These are phyloP conservation scores for Gymnobelideus leadbeateri DNA, from an alignment of 2,113 vertebrate species.

Conservation along the genomic window DNA sequence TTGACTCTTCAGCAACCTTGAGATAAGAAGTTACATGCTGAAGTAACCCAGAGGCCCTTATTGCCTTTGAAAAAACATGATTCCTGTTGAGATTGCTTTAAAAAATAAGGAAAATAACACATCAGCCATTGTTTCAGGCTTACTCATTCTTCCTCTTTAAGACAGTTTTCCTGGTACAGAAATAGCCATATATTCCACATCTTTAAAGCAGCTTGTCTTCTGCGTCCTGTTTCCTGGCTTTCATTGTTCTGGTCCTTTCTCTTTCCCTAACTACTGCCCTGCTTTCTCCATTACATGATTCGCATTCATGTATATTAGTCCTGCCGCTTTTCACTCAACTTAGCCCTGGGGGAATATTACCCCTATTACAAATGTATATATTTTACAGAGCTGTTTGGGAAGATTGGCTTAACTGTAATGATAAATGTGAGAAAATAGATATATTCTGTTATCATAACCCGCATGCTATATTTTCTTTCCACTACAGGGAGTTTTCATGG, in stretches of 20 bases:
- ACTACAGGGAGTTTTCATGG: constrained; percentile 74
- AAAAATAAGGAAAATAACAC: background rate
- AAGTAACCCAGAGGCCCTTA: constrained; percentile 45
- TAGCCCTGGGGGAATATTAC: constrained; percentile 54
- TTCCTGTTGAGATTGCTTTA: constrained; percentile 58
- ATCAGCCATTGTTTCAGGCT: constrained; percentile 76
- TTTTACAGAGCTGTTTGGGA: constrained; percentile 73
- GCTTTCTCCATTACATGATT: constrained; percentile 69
- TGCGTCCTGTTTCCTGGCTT: constrained; percentile 79
- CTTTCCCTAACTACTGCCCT: constrained; percentile 65
- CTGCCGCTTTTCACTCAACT: constrained; percentile 55
- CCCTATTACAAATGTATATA: constrained; percentile 67
- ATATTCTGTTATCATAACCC: constrained; percentile 70
- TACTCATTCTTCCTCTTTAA: constrained; percentile 76
- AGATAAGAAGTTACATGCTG: constrained; percentile 17
- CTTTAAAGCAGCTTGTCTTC: constrained; percentile 75
- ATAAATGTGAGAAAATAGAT: constrained; percentile 75
- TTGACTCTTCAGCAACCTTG: constrained; percentile 32
- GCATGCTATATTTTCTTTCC: constrained; percentile 79
- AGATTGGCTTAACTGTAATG: constrained; percentile 73
- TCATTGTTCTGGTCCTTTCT: constrained; percentile 79
- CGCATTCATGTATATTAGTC: constrained; percentile 72
- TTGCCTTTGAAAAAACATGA: constrained; percentile 46
- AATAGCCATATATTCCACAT: constrained; percentile 69
- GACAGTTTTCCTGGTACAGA: constrained; percentile 75